phyloP scores from a whole-genome alignment of 2,113 vertebrate genomes.

The Numida meleagris region DNA sequence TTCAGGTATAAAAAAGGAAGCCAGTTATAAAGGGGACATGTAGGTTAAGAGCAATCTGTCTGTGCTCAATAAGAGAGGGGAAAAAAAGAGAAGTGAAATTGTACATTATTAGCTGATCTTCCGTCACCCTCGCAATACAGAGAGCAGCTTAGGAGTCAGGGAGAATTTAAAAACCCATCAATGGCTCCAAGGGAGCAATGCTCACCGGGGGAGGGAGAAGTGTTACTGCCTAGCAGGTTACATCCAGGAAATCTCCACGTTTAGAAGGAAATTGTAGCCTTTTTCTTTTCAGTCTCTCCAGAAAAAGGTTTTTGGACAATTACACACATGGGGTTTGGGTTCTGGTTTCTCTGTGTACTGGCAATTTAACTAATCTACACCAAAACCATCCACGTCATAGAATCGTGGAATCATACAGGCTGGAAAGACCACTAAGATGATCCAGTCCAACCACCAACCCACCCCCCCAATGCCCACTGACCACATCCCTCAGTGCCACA shows the following conservation, averaged over 20 bases:
- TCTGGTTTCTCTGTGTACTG: not conserved
- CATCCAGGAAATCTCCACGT: not conserved
- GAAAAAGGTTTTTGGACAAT: not conserved
- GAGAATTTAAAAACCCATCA: not conserved
- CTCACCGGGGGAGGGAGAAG: not conserved
- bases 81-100: not conserved
- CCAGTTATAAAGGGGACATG: not conserved
- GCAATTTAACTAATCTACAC: not conserved
- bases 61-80: not conserved
- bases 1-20: not conserved
- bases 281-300: not conserved
- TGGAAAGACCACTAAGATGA: too few species aligned
- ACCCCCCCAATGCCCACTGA: too few species aligned
- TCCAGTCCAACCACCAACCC: too few species aligned
- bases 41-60: not conserved
- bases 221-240: not conserved
- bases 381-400: not conserved
- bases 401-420: too few species aligned
- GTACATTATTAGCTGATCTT: not conserved
- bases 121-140: not conserved
- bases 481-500: too few species aligned
- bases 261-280: not conserved
- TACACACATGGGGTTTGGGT: fast-evolving
- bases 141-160: not conserved
- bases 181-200: not conserved